These are phyloP conservation scores for Megaustenia siamemsis DNA, from an alignment of 2,888 invertebrate species.

Conservation along the genomic window DNA sequence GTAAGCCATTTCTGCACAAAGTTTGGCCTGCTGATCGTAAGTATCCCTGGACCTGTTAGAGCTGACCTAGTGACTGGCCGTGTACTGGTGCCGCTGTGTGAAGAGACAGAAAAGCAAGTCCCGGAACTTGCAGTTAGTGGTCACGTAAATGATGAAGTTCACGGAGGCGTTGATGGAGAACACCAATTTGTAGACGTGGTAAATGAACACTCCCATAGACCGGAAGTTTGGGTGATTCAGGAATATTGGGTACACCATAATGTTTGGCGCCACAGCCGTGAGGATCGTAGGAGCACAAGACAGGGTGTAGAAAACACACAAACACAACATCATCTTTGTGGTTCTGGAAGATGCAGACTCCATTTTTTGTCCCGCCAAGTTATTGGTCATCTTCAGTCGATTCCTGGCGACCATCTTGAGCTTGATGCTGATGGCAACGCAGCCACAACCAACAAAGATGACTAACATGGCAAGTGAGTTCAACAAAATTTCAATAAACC, in stretches of 20 bases:
- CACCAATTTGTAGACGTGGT: conserved; percentile 12
- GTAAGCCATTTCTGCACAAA: too few species aligned
- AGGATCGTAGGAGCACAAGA: conserved; percentile 7
- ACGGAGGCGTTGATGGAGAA: conserved; percentile 23
- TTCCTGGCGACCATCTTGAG: conserved; percentile 26
- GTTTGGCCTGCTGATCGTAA: too few species aligned
- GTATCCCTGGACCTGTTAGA: too few species aligned
- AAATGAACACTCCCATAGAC: conserved; percentile 20
- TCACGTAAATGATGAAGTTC: conserved; percentile 37
- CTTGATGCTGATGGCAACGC: conserved; percentile 33
- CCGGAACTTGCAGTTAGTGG: conserved; percentile 16
- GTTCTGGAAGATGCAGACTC: not conserved
- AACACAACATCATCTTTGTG: conserved; percentile 31
- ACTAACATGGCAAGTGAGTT: not conserved
- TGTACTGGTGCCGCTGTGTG: too few species aligned
- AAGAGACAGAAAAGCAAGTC: conserved; percentile 14
- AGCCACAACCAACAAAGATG: conserved; percentile 13
- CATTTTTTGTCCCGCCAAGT: not conserved
- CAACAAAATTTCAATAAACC: not conserved
- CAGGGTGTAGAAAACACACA: conserved; percentile 40
- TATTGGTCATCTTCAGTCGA: conserved; percentile 32
- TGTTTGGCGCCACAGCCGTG: not conserved
- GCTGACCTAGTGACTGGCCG: too few species aligned
- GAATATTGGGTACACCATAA: conserved; percentile 37
- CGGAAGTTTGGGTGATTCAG: not conserved